A percentile compares a stretch with the other conserved stretches of the same genome.
These are phyloP conservation scores for Meta bourneti DNA, from an alignment of 2,888 invertebrate species.

Conservation along the genomic window DNA sequence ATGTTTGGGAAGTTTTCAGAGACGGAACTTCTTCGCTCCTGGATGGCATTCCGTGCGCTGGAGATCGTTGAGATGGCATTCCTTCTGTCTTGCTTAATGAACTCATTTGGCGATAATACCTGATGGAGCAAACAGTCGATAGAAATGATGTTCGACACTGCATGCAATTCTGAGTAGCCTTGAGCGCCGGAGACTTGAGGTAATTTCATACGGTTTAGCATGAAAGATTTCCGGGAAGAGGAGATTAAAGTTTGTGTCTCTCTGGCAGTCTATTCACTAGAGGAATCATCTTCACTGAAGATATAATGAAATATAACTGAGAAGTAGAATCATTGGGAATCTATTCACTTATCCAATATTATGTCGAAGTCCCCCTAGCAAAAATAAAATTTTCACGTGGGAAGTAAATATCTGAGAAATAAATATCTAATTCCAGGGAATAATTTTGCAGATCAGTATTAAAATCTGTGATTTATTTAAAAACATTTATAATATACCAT, in stretches of 20 bases:
- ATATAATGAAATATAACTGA: neutral
- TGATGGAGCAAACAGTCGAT: conserved; percentile 57
- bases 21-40: neutral
- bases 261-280: neutral
- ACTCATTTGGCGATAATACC: conserved; percentile 40
- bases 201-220: neutral
- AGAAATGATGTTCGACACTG: neutral
- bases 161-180: neutral
- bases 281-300: neutral
- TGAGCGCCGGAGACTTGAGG: neutral
- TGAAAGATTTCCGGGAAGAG: neutral
- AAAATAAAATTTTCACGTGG: no score
- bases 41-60: neutral
- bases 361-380: no score
- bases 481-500: no score
- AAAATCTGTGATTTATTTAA: no score
- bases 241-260: neutral
- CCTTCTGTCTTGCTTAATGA: conserved; percentile 39
- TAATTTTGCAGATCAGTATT: no score
- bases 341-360: no score
- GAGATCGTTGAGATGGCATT: conserved; percentile 10
- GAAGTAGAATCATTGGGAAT: no score
- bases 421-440: no score
- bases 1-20: conserved; percentile 5
- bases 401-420: no score